These are phyloP conservation scores for Arrhopalites spinosus DNA, from an alignment of 2,888 invertebrate species.

Conservation along the genomic window DNA sequence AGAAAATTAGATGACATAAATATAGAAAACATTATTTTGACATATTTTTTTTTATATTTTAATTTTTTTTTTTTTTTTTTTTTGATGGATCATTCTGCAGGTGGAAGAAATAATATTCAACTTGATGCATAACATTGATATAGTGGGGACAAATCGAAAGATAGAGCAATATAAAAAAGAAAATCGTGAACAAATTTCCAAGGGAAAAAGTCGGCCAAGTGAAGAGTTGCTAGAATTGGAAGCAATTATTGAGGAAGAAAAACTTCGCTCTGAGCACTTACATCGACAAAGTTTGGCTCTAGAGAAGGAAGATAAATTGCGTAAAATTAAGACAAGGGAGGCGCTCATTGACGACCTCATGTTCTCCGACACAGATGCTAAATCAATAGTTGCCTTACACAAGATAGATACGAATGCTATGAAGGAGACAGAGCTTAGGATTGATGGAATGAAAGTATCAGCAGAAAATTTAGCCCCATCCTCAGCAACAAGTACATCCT, in stretches of 20 bases:
- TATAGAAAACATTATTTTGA: no score
- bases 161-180: conserved; percentile 91
- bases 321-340: conserved; percentile 84
- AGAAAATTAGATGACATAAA: no score
- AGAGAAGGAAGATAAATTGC: conserved; percentile 70
- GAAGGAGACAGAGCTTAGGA: conserved; percentile 9
- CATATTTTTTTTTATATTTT: background rate
- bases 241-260: conserved; percentile 80
- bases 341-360: conserved; percentile 93
- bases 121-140: conserved; percentile 84
- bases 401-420: conserved; percentile 41
- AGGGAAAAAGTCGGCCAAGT: conserved; percentile 59
- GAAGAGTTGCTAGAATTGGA: conserved; percentile 86
- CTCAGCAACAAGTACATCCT: background rate
- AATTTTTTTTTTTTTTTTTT: conserved; percentile 5
- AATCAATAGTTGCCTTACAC: conserved; percentile 76
- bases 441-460: background rate
- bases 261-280: conserved; percentile 74
- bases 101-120: conserved; percentile 91
- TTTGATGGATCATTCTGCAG: conserved; percentile 36
- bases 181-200: conserved; percentile 70
- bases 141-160: conserved; percentile 83
- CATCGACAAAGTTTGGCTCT: conserved; percentile 73
- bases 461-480: background rate
- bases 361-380: conserved; percentile 88